Conservation (phyloP, 2,888 invertebrate species). For the Euplagia quadripunctaria region DNA sequence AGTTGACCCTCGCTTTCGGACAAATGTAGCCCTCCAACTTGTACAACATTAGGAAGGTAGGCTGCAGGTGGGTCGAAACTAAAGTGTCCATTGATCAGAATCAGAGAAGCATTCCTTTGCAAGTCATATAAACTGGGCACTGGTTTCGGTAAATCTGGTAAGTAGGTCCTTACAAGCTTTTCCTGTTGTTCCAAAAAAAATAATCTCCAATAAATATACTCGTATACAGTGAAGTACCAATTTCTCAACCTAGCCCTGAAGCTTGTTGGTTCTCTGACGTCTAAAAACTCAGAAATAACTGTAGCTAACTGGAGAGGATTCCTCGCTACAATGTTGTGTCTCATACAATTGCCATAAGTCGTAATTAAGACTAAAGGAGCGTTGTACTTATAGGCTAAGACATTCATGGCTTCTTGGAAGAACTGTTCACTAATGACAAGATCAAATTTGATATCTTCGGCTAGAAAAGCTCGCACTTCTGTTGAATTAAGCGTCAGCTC, state of each 20-base stretch:
- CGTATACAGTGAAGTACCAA: constrained; percentile 75
- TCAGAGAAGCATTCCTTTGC: constrained; percentile 75
- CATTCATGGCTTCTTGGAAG: constrained; percentile 79
- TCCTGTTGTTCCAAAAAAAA: constrained; percentile 77
- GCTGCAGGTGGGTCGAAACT: constrained; percentile 81
- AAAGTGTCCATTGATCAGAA: constrained; percentile 83
- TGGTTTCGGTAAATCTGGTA: constrained; percentile 70
- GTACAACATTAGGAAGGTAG: constrained; percentile 85
- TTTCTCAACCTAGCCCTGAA: constrained; percentile 85
- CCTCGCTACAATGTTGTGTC: constrained; percentile 71
- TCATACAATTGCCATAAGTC: constrained; percentile 80
- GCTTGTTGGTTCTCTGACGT: constrained; percentile 79
- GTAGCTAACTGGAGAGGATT: constrained; percentile 80
- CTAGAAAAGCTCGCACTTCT: constrained; percentile 66
- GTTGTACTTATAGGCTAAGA: constrained; percentile 80
- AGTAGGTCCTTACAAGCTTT: constrained; percentile 69
- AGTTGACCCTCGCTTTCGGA: constrained; percentile 65
- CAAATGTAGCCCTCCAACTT: constrained; percentile 87
- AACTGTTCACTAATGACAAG: constrained; percentile 83
- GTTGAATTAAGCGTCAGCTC: constrained; percentile 72
- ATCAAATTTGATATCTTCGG: constrained; percentile 74
- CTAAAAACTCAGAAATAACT: constrained; percentile 73
- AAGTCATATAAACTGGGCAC: constrained; percentile 76
- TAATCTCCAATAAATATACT: constrained; percentile 76
- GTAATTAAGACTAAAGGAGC: constrained; percentile 75